A percentile compares a stretch with the other conserved stretches of the same genome.
Conservation (phyloP, 2,797 vertebrate species). For the Coranthus polyacanthus region DNA sequence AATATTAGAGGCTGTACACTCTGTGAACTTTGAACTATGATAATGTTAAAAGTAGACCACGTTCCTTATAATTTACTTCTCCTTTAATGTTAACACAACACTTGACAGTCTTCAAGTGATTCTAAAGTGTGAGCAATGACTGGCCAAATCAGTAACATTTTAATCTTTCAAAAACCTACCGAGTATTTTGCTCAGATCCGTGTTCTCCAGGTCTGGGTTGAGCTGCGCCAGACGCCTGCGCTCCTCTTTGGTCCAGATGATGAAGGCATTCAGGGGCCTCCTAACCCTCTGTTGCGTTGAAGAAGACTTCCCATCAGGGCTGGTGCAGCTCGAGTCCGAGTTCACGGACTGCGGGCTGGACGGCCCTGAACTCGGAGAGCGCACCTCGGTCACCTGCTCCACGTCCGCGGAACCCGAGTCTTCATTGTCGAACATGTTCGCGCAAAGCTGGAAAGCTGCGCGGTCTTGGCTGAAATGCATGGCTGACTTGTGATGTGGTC, state of each 20-base stretch:
- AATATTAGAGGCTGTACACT: too few species aligned
- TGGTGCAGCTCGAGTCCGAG: slow-evolving; percentile 84
- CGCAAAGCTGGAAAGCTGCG: slow-evolving; percentile 58
- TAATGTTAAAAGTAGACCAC: too few species aligned
- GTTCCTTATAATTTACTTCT: too few species aligned
- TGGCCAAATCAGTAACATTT: not conserved
- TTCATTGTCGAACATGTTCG: slow-evolving; percentile 54
- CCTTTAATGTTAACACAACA: too few species aligned
- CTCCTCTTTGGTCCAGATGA: slow-evolving; percentile 90
- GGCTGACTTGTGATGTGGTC: not conserved
- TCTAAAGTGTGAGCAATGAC: not conserved
- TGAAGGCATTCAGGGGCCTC: slow-evolving; percentile 89
- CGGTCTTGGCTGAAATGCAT: slow-evolving; percentile 78
- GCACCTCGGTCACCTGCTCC: slow-evolving; percentile 53
- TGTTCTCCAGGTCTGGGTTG: slow-evolving; percentile 89
- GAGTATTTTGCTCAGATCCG: slow-evolving; percentile 89
- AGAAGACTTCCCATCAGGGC: slow-evolving; percentile 77
- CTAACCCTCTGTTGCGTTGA: slow-evolving; percentile 78
- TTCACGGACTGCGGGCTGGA: slow-evolving; percentile 81
- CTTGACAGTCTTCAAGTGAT: too few species aligned
- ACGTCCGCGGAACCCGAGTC: slow-evolving; percentile 33
- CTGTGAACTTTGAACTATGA: too few species aligned
- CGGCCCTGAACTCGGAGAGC: slow-evolving; percentile 67
- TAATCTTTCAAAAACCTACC: too few species aligned
- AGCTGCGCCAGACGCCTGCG: slow-evolving; percentile 86